Percentiles rank a stretch among this genome's conserved stretches.
Conservation (phyloP, 2,113 vertebrate species). For the Natator depressus region DNA sequence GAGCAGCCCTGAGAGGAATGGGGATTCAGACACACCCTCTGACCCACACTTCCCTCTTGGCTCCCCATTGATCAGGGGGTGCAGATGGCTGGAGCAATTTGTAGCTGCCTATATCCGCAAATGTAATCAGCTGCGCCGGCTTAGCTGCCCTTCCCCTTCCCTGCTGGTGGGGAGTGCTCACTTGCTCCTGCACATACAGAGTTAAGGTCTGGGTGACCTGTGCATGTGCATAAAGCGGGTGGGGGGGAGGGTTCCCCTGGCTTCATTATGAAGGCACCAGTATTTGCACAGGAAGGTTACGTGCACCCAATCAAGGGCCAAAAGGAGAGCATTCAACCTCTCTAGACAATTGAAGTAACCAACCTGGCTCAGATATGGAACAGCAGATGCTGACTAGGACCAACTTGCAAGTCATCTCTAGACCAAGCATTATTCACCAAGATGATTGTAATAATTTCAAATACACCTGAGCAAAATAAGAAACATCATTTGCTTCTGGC, state of each 20-base stretch:
- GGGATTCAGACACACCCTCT: background rate
- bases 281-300: background rate
- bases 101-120: background rate
- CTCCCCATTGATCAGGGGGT: background rate
- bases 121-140: background rate
- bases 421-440: fast-evolving
- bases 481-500: background rate
- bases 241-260: background rate
- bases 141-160: background rate
- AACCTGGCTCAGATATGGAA: background rate
- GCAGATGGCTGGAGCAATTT: background rate
- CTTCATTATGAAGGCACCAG: background rate
- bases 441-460: fast-evolving
- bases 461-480: fast-evolving
- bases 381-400: fast-evolving
- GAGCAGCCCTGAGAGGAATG: background rate
- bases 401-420: fast-evolving
- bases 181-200: too few relatives aligned
- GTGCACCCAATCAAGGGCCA: background rate
- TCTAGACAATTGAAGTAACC: background rate
- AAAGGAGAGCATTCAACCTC: background rate
- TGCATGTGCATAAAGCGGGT: too few relatives aligned
- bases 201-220: background rate
- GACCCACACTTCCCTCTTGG: background rate
- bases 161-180: too few relatives aligned